These are phyloP conservation scores for Chascanopsetta lugubris DNA, from an alignment of 2,113 vertebrate species.

Conservation along the genomic window DNA sequence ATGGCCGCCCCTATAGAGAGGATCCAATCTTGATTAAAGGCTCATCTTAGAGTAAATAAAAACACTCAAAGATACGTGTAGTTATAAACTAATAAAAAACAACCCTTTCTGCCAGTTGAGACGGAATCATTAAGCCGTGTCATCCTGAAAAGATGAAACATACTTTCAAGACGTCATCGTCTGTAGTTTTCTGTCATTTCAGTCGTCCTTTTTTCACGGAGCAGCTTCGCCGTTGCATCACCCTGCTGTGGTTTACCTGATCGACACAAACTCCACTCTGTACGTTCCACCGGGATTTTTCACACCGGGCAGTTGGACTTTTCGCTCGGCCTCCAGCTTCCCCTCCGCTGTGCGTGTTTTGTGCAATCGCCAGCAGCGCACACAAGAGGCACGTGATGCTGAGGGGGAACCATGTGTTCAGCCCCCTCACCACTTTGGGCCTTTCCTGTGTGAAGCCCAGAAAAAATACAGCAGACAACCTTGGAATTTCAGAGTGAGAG, in stretches of 20 bases:
- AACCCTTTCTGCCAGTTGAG: too few species aligned
- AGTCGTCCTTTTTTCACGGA: not conserved
- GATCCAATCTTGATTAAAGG: too few species aligned
- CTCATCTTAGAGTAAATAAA: too few species aligned
- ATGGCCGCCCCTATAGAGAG: too few species aligned
- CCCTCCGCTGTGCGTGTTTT: not conserved
- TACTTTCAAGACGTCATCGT: too few species aligned
- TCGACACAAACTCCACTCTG: not conserved
- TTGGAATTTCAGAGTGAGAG: constrained; percentile 44
- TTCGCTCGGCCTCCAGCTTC: constrained; percentile 23
- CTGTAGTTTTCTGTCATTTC: not conserved
- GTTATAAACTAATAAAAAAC: too few species aligned
- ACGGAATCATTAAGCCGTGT: too few species aligned
- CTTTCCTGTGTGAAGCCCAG: constrained; percentile 43
- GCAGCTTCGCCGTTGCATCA: not conserved
- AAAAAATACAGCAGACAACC: constrained; percentile 41
- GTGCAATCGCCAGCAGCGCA: constrained; percentile 6
- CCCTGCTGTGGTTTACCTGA: not conserved
- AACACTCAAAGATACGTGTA: too few species aligned
- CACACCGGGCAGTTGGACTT: constrained; percentile 42
- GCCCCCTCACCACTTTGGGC: constrained; percentile 35
- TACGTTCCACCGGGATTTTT: constrained; percentile 30
- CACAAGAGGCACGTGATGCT: not conserved
- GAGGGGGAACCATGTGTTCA: constrained; percentile 23
- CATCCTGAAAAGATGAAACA: too few species aligned